Evolutionary conservation across 2,113 vertebrate genomes (phyloP).

Genomic region (Apteryx mantelli): DNA sequence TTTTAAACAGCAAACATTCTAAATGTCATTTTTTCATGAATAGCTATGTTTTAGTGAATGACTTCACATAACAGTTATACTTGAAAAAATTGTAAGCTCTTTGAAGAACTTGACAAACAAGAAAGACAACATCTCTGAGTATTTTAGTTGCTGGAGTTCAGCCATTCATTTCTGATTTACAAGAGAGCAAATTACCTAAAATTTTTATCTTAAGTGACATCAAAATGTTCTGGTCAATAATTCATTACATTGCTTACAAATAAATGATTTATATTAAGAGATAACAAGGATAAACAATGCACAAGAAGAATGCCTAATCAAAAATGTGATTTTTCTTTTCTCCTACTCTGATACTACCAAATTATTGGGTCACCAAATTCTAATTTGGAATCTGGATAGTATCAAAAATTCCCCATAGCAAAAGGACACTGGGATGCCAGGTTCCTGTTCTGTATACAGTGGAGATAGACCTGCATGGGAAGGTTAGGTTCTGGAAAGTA

Average conservation of each 20-base stretch:
- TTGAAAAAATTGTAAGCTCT: neutral
- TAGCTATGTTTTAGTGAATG: neutral
- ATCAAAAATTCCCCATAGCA: neutral
- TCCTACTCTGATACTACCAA: neutral
- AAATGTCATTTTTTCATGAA: neutral
- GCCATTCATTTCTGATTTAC: neutral
- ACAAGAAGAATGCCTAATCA: neutral
- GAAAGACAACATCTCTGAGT: neutral
- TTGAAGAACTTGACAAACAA: neutral
- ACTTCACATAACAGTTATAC: neutral
- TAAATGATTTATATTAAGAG: neutral
- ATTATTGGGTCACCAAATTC: neutral
- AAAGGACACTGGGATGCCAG: neutral
- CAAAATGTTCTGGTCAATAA: neutral
- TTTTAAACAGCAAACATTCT: neutral
- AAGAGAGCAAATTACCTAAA: neutral
- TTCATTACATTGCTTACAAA: neutral
- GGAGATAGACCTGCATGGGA: neutral
- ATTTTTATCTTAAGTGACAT: neutral
- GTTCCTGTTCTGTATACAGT: neutral
- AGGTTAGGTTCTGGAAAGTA: neutral
- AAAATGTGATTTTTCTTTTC: neutral
- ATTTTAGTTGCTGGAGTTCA: neutral
- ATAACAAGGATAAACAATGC: neutral
- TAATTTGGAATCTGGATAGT: neutral